Evolutionary conservation across 2,113 vertebrate genomes (phyloP), one percentile per base, ranked within the genome.

Genomic region (Entomyzon cyanotis): DNA sequence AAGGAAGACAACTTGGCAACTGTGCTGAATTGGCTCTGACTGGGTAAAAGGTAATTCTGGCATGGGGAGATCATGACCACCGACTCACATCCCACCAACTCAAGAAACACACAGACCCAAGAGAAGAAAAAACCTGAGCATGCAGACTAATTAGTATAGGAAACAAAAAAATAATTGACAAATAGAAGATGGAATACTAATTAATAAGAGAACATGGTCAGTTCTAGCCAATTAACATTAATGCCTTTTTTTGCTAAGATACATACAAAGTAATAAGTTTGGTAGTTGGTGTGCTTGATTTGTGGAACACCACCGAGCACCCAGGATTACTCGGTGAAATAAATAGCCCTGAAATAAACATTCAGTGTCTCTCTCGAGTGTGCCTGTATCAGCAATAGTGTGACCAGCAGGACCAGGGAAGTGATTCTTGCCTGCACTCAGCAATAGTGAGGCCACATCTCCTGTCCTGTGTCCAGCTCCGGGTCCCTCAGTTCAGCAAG

Each of bases 1-100:
- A 62, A 76, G 31, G 35, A 69, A 55, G 22, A 62, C n/a, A 41
- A 11, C 17, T 27, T 8, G 13, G 25, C 15, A 83, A 55, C 30
- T 8, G 17, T 23, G 17, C n/a, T 83, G 55, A 31, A 62, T 49
- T 21, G 41, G 14, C 21, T 47, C 14, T 0, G 0, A 30, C n/a
- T 27, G 20, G 53, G 41, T 83, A 46, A 76, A 62, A 62, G 7
- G 25, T 10, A 75, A 47, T 55, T 49, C 47, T 62, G 17, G 39
- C 17, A 76, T 21, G 30, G 17, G 30, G n/a, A 53, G 30, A 28
- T 30, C 13, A 5, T 1, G 4, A 52, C 44, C 27, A 35, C 14
- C 0, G 0, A 44, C 50, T 73, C 44, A 41, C 20, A 80, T 35
- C 56, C 4, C 13, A 60, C 16, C 4, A 11, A 17, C 37, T 65